Base-by-base conservation (phyloP, 1,140 invertebrate species). In the Lysiphlebus fabarum region DNA sequence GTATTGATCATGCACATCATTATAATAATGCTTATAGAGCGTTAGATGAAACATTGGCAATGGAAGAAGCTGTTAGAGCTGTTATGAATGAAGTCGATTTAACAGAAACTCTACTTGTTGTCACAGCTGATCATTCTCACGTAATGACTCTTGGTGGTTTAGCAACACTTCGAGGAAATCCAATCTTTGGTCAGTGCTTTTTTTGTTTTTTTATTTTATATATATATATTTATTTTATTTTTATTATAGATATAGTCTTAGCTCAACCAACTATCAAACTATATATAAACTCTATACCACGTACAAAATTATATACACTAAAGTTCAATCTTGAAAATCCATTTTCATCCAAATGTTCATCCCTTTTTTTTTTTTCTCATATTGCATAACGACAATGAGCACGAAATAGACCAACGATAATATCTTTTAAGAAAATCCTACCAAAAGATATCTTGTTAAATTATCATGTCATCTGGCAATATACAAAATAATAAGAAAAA, bases 1-100 rank as follows among this genome's bases (percentile, higher is more conserved):
- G 88, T 66, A 94, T 93, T 59, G 91, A 93, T 68, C 89, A 90
- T 69, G 91, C 89, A 4, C 91, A 93, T 75, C 91, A 93, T 65
- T 86, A 86, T 65, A 90, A 89, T 65, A 89, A 88, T 65, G 89
- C 89, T 2, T 85, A 85, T 51, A 81, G 89, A 60, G 89, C 90
- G 0, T 71, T 93, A 5, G 89, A 90, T 67, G 91, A 93, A 72
- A 91, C 90, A 0, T 80, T 88, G 2, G 87, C 89, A 43, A 79
- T 93, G 54, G 88, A 90, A 50, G 84, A 86, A 42, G 88, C 90
- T 0, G 82, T 93, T 7, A 75, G 85, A 65, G 83, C 81, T 8
- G 89, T 89, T 0, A 70, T 90, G 58, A 78, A 83, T 8, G 75
- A 89, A 68, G 86, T 90, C 7, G 82, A 88, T 64, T 80, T 82